Percentiles rank a stretch among this genome's conserved stretches.
Conservation (phyloP, 2,113 vertebrate species). For the Solenodon paradoxus region DNA sequence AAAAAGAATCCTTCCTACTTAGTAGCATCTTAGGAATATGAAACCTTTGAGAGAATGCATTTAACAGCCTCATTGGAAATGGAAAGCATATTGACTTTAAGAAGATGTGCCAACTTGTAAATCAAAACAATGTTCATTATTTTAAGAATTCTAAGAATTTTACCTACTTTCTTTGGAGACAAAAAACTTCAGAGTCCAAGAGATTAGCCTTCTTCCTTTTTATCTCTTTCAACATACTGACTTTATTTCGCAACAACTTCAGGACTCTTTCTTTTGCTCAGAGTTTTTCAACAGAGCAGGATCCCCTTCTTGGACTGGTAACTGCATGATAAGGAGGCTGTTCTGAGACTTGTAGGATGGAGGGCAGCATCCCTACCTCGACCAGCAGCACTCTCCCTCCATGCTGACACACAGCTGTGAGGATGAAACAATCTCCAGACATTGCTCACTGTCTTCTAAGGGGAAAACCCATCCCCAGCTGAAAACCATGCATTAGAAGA, state of each 20-base stretch:
- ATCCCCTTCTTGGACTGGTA: background rate
- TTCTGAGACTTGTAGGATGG: rapidly evolving
- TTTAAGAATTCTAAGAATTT: background rate
- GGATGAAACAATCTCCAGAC: background rate
- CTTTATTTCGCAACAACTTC: background rate
- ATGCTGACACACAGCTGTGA: background rate
- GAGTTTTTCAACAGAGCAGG: background rate
- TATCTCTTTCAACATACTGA: background rate
- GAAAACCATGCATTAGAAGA: background rate
- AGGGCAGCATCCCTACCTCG: too few species aligned
- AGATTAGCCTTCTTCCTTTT: background rate
- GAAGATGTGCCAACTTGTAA: background rate
- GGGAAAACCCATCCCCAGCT: rapidly evolving
- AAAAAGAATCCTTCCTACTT: background rate
- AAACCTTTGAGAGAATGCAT: background rate
- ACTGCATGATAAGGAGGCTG: background rate
- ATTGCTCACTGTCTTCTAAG: background rate
- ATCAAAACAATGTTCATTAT: background rate
- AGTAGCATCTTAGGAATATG: background rate
- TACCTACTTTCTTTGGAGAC: background rate
- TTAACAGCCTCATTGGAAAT: background rate
- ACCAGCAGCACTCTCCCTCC: background rate
- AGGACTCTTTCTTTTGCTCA: background rate
- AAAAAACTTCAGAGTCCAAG: background rate
- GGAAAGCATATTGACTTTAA: background rate